Evolutionary conservation across 2,888 invertebrate genomes (phyloP).

Genomic region (Scaptomyza polygonia): DNA sequence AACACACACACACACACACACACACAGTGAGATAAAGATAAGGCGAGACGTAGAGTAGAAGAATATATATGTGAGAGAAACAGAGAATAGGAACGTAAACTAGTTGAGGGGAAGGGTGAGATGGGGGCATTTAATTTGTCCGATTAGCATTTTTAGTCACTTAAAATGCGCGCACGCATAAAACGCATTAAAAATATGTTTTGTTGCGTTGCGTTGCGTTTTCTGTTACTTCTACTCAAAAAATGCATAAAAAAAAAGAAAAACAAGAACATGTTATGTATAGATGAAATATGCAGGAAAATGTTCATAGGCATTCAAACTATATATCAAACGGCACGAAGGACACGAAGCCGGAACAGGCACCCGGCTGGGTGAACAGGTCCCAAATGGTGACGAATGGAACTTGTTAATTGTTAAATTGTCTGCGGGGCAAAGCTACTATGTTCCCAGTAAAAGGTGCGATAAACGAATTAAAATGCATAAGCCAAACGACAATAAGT

Average conservation of each 20-base stretch:
- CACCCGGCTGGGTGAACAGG: background rate
- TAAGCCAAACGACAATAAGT: background rate
- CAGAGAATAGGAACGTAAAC: background rate
- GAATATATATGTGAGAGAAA: background rate
- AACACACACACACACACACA: constrained; percentile 4
- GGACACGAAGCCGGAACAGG: constrained; percentile 8
- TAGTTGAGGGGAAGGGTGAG: background rate
- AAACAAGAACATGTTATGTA: constrained; percentile 21
- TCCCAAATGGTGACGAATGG: constrained; percentile 37
- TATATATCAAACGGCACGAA: constrained; percentile 45
- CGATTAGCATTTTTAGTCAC: constrained; percentile 77
- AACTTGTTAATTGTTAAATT: constrained; percentile 55
- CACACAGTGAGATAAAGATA: constrained; percentile 7
- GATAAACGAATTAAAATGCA: constrained; percentile 33
- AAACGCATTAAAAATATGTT: constrained; percentile 76
- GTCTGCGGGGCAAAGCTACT: constrained; percentile 21
- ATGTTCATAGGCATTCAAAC: constrained; percentile 33
- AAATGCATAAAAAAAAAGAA: constrained; percentile 48
- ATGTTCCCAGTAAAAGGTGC: too few species aligned
- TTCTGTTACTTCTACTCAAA: constrained; percentile 16
- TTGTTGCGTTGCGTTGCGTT: constrained; percentile 22
- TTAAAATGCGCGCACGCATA: constrained; percentile 78
- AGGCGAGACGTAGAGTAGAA: background rate
- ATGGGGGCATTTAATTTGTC: constrained; percentile 75
- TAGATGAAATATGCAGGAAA: constrained; percentile 61